Evolutionary conservation across 2,888 invertebrate species (phyloP), one percentile per base, ranked within the genome.

Genomic region (Macrostomum cliftonense): DNA sequence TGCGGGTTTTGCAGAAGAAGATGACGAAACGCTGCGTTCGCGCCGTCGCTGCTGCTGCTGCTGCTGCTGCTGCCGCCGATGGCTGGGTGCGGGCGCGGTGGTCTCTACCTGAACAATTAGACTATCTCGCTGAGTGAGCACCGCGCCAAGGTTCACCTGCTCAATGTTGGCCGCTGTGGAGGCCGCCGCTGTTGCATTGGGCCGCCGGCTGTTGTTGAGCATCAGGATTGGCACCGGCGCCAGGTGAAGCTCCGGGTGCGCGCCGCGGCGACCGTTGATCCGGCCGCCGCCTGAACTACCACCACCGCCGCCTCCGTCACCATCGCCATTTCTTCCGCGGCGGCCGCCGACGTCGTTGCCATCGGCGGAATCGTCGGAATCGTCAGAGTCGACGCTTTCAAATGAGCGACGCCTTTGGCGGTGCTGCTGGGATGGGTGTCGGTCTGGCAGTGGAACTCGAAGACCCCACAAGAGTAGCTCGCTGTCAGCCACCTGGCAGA

Each of bases 401-500:
- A 36, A 14, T 2, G n/a, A 19, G n/a, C 48, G 39, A 14, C 16
- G 20, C 46, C 42, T 12, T 5, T 28, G 28, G 13, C 40, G 20
- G 20, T 21, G 2, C 56, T 21, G 2, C 56, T 49, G 9, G 55
- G 37, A 17, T 52, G 52, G n/a, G 1, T 36, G 28, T 9, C 9
- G 28, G 28, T 28, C 39, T 53, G 54, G 48, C 44, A 54, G 21
- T 53, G 50, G 11, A 54, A 48, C 61, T 12, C 63, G 54, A 19
- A 63, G 54, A 1, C 81, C 81, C 80, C 81, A 81, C 59, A 80
- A 77, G 55, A 78, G 77, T 11, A 81, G 67, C 20, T 78, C 76
- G 62, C 80, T 79, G 54, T 79, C 76, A 39, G 75, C 71, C 1
- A 79, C 79, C 2, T 75, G 75, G 11, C 76, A 77, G n/a, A 79